Conservation (phyloP, 1,140 invertebrate genomes). For the Rhyacophila brunnea region DNA sequence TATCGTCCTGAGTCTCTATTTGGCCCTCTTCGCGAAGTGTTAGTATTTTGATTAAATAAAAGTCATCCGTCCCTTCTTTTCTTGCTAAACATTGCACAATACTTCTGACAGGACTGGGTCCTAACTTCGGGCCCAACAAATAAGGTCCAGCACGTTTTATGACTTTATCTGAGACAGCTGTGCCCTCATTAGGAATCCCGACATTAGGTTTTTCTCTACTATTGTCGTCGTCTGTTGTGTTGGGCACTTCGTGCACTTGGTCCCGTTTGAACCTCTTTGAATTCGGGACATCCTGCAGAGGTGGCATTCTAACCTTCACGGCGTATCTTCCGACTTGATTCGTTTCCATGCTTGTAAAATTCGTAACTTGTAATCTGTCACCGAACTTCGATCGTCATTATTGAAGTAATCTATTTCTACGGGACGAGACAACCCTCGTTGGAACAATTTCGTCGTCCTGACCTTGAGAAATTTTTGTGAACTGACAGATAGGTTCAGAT, state of each 20-base stretch:
- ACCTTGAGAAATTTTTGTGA: conserved; percentile 17
- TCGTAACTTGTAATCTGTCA: conserved; percentile 1
- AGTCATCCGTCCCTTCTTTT: conserved; percentile 71
- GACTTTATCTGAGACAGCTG: conserved; percentile 48
- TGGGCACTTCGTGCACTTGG: conserved; percentile 14
- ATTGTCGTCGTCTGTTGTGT: not conserved
- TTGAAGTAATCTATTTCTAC: not conserved
- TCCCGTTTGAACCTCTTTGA: conserved; percentile 16
- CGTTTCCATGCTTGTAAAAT: conserved; percentile 11
- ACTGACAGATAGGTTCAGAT: conserved; percentile 17
- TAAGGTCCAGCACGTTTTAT: conserved; percentile 66
- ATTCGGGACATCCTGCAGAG: conserved; percentile 11
- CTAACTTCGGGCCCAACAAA: conserved; percentile 70
- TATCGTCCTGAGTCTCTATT: conserved; percentile 72
- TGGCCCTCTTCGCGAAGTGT: conserved; percentile 56
- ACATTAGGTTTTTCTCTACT: not conserved
- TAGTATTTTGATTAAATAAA: conserved; percentile 74
- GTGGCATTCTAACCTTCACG: conserved; percentile 11
- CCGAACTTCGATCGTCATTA: conserved; percentile 5
- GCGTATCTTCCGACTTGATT: conserved; percentile 4
- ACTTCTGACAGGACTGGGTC: conserved; percentile 74
- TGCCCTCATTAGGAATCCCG: conserved; percentile 42
- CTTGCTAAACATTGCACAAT: conserved; percentile 78
- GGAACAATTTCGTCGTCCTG: conserved; percentile 6
- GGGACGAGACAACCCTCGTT: not conserved